Base-by-base conservation (phyloP, 2,797 vertebrate species). In the Lepilemur septentrionalis region DNA sequence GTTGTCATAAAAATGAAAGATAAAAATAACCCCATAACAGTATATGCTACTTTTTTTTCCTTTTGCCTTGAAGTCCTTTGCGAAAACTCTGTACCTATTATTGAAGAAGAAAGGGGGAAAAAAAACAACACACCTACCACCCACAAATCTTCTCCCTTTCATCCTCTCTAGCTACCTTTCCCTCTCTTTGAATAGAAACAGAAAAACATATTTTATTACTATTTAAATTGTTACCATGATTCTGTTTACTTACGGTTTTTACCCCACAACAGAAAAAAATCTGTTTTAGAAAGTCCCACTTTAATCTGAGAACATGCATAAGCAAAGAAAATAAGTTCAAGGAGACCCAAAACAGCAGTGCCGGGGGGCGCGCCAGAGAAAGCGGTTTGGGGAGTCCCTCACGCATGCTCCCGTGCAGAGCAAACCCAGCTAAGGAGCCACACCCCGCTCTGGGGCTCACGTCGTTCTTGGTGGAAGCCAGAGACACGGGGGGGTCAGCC, bases 1-100 rank as follows among this genome's bases (percentile, higher is more conserved):
- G 98, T 99, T 99, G 99, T 99, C 99, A 98, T 98, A 98, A 99
- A 98, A 99, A 98, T 98, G 99, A 99, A 99, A 98, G 99, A 98
- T 98, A 98, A 98, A 98, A 99, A 99, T 98, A 98, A 98, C 98
- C 98, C 97, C 98, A 97, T 98, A 98, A 98, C 98, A 98, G 98
- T 98, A 98, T 98, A 98, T 98, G 98, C 98, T 98, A 87, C 97
- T 98, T 98, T 98, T 98, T 98, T 97, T 13, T 12, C 98, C 92
- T 97, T 98, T 98, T 98, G 98, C 98, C 98, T 98, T 98, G 98
- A 98, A 99, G 98, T 98, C 97, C 98, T 94, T 98, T 97, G 97
- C 97, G 92, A 96, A 98, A 98, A 98, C 97, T 97, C 97, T 97
- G 61, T 97, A 98, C 98, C 98, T 98, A 97, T 98, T 98, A 98